These are phyloP conservation scores for Manduca sexta DNA, from an alignment of 1,140 invertebrate genomes.

Conservation along the genomic window DNA sequence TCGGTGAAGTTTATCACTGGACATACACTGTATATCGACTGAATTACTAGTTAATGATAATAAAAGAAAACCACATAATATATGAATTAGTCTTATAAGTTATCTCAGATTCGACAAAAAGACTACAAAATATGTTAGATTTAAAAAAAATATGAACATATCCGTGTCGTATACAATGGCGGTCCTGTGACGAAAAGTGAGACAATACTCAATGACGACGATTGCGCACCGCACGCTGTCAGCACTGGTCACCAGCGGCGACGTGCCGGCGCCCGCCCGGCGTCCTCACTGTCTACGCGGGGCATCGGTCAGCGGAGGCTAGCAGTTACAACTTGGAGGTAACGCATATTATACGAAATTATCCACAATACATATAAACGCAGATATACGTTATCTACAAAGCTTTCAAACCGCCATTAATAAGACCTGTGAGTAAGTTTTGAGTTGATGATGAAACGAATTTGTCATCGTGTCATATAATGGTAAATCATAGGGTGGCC, in stretches of 20 bases:
- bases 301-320: no score
- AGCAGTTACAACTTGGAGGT: no score
- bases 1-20: slow-evolving; percentile 59
- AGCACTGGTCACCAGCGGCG: background rate
- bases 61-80: slow-evolving; percentile 47
- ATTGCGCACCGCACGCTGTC: slow-evolving; percentile 12
- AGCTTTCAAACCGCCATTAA: no score
- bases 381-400: no score
- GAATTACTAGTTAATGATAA: slow-evolving; percentile 61
- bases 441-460: no score
- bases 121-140: slow-evolving; percentile 66
- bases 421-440: no score
- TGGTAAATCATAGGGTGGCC: no score
- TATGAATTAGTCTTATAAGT: slow-evolving; percentile 60
- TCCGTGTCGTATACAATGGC: slow-evolving; percentile 60
- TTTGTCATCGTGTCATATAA: no score
- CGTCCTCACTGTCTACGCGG: no score
- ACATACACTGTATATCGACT: slow-evolving; percentile 58
- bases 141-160: slow-evolving; percentile 69
- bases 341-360: no score
- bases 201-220: slow-evolving; percentile 58
- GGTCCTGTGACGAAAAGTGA: slow-evolving; percentile 50
- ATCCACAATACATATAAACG: no score
- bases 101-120: slow-evolving; percentile 70
- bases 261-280: no score